A percentile compares a stretch with the other conserved stretches of the same genome.
Conservation (phyloP, 2,888 invertebrate species). For the Chelonus formosanus region DNA sequence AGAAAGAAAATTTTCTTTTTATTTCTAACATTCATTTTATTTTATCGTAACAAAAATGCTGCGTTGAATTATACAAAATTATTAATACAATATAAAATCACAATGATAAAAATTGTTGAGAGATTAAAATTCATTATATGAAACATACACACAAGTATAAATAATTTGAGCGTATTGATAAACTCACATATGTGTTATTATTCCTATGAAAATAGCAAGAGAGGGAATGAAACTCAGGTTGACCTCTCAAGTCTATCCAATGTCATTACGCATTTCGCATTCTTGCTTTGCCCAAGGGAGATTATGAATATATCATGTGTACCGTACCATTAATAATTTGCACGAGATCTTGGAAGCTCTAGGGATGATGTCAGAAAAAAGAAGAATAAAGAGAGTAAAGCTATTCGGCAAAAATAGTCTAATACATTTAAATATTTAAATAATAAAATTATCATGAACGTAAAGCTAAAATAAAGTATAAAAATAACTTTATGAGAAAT, state of each 20-base stretch:
- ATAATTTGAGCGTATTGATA: no score
- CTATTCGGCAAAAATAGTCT: conserved; percentile 10
- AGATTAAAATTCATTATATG: no score
- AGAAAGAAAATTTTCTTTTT: no score
- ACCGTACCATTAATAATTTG: conserved; percentile 24
- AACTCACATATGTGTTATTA: no score
- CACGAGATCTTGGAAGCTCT: conserved; percentile 9
- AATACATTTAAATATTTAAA: conserved; percentile 1
- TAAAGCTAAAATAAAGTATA: not conserved
- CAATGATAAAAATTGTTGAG: no score
- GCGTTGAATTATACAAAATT: no score
- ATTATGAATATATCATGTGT: conserved; percentile 24
- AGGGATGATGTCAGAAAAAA: conserved; percentile 17
- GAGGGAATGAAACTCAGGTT: not conserved
- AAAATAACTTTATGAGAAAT: not conserved
- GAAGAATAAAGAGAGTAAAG: conserved; percentile 4
- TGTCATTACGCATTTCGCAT: conserved; percentile 24
- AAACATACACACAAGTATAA: no score
- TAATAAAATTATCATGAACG: not conserved
- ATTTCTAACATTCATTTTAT: no score
- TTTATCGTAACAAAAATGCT: no score
- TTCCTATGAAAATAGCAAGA: no score
- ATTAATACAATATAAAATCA: no score
- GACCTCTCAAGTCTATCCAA: conserved; percentile 12
- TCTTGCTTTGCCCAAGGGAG: conserved; percentile 11